Conservation (phyloP, 1,140 invertebrate species). For the Archegozetes longisetosus region DNA sequence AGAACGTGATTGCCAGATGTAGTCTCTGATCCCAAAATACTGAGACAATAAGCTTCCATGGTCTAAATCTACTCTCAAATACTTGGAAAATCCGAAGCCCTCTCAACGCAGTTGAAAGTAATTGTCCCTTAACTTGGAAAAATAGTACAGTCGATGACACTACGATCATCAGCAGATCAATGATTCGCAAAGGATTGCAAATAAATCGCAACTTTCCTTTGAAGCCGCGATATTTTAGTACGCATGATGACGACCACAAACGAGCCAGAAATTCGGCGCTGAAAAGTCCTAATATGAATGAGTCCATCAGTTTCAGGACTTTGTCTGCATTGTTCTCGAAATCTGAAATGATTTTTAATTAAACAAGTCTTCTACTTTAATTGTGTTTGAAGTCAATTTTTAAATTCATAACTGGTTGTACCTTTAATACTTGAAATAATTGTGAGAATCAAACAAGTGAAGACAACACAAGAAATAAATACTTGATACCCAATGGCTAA, state of each 20-base stretch:
- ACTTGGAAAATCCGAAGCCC: slow-evolving; percentile 1
- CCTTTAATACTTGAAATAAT: too few species aligned
- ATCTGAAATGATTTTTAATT: too few species aligned
- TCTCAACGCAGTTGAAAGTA: background rate
- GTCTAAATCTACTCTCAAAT: slow-evolving; percentile 3
- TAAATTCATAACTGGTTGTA: too few species aligned
- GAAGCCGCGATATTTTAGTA: slow-evolving; percentile 74
- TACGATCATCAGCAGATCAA: slow-evolving; percentile 33
- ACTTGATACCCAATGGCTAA: too few species aligned
- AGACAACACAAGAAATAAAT: too few species aligned
- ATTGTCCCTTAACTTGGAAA: slow-evolving; percentile 3
- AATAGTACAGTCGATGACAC: slow-evolving; percentile 2
- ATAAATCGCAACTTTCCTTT: slow-evolving; percentile 70
- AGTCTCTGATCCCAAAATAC: background rate
- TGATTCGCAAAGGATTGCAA: slow-evolving; percentile 76
- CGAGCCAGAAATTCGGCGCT: slow-evolving; percentile 63
- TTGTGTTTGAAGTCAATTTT: too few species aligned
- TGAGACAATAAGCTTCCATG: background rate
- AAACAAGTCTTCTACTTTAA: too few species aligned
- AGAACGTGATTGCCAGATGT: slow-evolving; percentile 6
- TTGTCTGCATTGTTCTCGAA: too few species aligned
- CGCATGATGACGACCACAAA: slow-evolving; percentile 82
- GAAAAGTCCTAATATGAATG: slow-evolving; percentile 38
- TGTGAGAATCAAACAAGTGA: too few species aligned
- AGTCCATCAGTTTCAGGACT: background rate